Conservation (phyloP, 2,113 vertebrate genomes). For the Syrrhaptes paradoxus region DNA sequence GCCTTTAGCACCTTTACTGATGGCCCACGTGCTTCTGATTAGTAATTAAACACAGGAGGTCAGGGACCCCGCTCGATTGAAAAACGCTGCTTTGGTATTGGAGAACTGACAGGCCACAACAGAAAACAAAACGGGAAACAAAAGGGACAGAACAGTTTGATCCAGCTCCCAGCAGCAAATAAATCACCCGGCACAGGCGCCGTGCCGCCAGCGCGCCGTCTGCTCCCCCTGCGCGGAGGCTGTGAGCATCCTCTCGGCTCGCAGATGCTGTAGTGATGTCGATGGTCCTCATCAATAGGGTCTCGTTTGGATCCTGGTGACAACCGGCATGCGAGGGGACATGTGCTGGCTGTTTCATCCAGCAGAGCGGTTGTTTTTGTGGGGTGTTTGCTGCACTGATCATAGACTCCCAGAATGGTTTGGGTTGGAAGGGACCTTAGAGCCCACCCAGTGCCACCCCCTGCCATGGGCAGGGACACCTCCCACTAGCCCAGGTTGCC, state of each 20-base stretch:
- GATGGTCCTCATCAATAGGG: neutral
- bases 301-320: neutral
- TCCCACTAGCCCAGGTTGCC: too few relatives aligned
- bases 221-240: neutral
- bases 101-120: neutral
- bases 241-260: neutral
- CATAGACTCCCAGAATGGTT: too few relatives aligned
- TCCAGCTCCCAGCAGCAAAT: neutral
- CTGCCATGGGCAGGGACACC: too few relatives aligned
- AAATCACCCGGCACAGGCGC: neutral
- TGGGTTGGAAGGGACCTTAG: too few relatives aligned
- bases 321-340: neutral
- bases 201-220: neutral
- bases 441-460: too few relatives aligned
- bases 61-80: neutral
- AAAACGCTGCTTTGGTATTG: neutral
- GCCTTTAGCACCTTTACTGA: neutral
- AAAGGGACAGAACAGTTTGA: neutral
- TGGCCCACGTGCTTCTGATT: neutral
- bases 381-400: accelerated
- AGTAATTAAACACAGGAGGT: neutral
- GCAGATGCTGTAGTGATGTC: neutral
- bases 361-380: accelerated
- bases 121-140: neutral
- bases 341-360: neutral